Percentiles rank a stretch among this genome's conserved stretches.
These are phyloP conservation scores for Stichopus horrens DNA, from an alignment of 53 echinoderm and acorn worm genomes.

Conservation along the genomic window DNA sequence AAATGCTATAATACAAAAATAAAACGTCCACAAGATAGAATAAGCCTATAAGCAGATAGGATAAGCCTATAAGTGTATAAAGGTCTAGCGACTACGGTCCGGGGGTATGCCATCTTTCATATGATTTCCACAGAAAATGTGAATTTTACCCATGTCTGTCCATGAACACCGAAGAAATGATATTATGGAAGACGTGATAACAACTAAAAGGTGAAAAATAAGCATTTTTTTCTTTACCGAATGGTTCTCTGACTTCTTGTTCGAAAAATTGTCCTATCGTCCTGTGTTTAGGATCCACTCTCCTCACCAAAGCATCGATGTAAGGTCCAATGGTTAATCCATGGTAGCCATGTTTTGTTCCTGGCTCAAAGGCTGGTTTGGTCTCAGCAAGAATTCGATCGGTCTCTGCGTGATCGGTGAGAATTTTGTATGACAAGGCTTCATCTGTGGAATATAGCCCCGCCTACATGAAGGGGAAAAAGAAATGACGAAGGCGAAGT, in stretches of 20 bases:
- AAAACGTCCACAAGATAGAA: too few species aligned
- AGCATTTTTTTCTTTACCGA: background rate
- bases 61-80: too few species aligned
- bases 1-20: too few species aligned
- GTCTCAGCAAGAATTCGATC: background rate
- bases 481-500: too few species aligned
- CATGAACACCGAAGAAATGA: too few species aligned
- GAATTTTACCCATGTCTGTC: too few species aligned
- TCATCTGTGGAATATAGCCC: background rate
- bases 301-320: background rate
- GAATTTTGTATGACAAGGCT: background rate
- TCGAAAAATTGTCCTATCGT: conserved; percentile 11
- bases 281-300: conserved; percentile 24
- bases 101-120: too few species aligned
- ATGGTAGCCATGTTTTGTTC: background rate
- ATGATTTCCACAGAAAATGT: too few species aligned
- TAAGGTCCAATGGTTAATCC: conserved; percentile 6
- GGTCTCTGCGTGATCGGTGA: background rate
- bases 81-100: too few species aligned
- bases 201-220: too few species aligned
- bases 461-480: background rate
- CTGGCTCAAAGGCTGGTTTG: background rate
- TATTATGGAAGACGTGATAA: too few species aligned
- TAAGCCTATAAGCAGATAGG: too few species aligned
- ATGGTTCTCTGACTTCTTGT: conserved; percentile 14